These are phyloP conservation scores for Scomber colias DNA, from an alignment of 2,113 vertebrate genomes.

Conservation along the genomic window DNA sequence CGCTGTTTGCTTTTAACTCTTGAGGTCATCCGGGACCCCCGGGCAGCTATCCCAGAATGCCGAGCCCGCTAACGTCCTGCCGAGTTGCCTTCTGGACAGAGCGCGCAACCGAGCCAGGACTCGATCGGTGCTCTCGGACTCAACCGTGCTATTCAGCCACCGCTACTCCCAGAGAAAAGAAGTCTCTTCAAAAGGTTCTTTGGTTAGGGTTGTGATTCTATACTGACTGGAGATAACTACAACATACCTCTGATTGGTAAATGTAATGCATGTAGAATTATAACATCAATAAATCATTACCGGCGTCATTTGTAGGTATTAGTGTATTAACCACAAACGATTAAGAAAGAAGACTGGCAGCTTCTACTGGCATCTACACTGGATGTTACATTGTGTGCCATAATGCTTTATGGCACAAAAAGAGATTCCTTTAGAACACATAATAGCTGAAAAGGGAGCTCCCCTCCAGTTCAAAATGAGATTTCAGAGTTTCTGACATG, in stretches of 20 bases:
- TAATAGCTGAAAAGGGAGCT: neutral
- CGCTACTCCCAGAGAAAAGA: constrained; percentile 45
- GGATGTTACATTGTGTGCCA: constrained; percentile 48
- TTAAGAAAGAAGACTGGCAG: constrained; percentile 39
- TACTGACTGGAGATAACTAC: neutral
- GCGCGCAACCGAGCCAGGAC: constrained; percentile 74
- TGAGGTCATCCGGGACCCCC: constrained; percentile 85
- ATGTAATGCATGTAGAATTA: constrained; percentile 19
- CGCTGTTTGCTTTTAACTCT: constrained; percentile 87
- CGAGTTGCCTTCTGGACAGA: constrained; percentile 85
- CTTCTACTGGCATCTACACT: constrained; percentile 31
- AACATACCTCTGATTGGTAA: constrained; percentile 29
- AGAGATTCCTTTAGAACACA: constrained; percentile 25
- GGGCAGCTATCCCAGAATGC: constrained; percentile 86
- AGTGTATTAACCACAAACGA: constrained; percentile 42
- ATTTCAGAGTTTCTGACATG: too few relatives aligned
- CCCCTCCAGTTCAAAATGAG: constrained; percentile 9
- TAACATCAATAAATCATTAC: constrained; percentile 24
- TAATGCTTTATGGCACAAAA: constrained; percentile 24
- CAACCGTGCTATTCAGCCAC: constrained; percentile 61
- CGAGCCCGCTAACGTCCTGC: constrained; percentile 79
- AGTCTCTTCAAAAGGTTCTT: constrained; percentile 35
- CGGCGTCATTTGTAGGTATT: constrained; percentile 40
- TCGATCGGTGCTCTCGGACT: constrained; percentile 59
- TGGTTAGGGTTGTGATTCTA: constrained; percentile 3